Percentiles rank a stretch among this genome's conserved stretches.
Evolutionary conservation across 2,888 invertebrate species (phyloP).

Genomic region (Meghimatium bilineatum): DNA sequence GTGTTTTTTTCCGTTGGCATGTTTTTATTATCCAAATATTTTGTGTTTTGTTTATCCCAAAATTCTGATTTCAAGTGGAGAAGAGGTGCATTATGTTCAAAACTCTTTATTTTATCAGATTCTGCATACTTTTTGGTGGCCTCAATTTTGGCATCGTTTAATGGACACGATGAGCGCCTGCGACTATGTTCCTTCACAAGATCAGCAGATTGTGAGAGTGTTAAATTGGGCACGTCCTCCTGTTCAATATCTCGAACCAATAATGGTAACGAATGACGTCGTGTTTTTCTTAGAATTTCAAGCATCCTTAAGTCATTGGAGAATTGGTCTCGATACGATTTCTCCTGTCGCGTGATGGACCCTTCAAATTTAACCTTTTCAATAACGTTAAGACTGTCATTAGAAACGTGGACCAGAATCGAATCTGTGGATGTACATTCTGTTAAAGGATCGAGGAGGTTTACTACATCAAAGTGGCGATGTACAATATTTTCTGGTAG

Average conservation of each 20-base stretch:
- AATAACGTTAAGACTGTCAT: conserved; percentile 23
- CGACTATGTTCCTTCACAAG: neutral
- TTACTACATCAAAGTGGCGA: conserved; percentile 12
- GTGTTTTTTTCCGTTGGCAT: neutral
- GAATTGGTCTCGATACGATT: neutral
- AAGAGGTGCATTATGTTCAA: neutral
- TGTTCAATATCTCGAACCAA: neutral
- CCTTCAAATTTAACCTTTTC: neutral
- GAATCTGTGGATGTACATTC: conserved; percentile 40
- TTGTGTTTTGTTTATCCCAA: neutral
- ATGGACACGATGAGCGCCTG: neutral
- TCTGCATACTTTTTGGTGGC: neutral
- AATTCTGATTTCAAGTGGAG: neutral
- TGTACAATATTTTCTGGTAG: neutral
- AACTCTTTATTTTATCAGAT: neutral
- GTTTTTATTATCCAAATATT: neutral
- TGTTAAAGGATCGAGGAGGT: conserved; percentile 11
- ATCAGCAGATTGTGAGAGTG: neutral
- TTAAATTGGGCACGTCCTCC: neutral
- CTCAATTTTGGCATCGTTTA: neutral
- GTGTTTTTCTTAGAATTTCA: neutral
- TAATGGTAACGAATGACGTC: conserved; percentile 15
- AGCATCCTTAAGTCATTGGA: conserved; percentile 9
- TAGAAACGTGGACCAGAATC: conserved; percentile 32
- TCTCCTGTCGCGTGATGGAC: neutral